Evolutionary conservation across 2,113 vertebrate genomes (phyloP).

Genomic region (Shinisaurus crocodilurus): DNA sequence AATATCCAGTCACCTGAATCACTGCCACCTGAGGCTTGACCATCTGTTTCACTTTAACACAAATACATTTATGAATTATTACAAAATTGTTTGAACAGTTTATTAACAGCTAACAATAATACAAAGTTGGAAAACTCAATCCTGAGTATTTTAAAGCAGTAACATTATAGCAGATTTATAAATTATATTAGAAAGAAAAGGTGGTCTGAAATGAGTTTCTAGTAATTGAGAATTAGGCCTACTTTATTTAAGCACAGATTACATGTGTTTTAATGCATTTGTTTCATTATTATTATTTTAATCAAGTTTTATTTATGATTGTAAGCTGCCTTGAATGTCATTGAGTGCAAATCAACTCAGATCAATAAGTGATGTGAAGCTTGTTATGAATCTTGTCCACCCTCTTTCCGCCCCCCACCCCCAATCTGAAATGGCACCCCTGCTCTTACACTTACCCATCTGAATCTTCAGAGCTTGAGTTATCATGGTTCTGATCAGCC

Average conservation of each 20-base stretch:
- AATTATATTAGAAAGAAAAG: not conserved
- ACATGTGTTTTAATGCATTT: too few relatives aligned
- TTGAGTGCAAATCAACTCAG: too few relatives aligned
- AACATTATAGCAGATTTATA: not conserved
- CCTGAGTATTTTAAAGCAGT: not conserved
- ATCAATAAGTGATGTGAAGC: not conserved
- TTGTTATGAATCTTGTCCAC: not conserved
- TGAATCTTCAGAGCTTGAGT: slow-evolving; percentile 91
- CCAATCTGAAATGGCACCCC: not conserved
- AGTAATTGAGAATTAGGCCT: not conserved
- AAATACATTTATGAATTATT: not conserved
- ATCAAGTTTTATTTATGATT: too few relatives aligned
- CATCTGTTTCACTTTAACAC: slow-evolving; percentile 84
- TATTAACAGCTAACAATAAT: not conserved
- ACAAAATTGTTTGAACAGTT: not conserved
- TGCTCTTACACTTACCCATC: slow-evolving; percentile 83
- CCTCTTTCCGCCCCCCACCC: not conserved
- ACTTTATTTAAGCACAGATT: not conserved
- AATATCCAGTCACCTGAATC: slow-evolving; percentile 90
- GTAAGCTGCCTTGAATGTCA: too few relatives aligned
- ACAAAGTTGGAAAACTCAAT: not conserved
- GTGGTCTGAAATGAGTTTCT: not conserved
- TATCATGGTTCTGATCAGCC: slow-evolving; percentile 86
- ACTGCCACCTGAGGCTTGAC: slow-evolving; percentile 85
- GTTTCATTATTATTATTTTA: too few relatives aligned